Conservation (phyloP, 2,888 invertebrate species). For the Acrobasis suavella region DNA sequence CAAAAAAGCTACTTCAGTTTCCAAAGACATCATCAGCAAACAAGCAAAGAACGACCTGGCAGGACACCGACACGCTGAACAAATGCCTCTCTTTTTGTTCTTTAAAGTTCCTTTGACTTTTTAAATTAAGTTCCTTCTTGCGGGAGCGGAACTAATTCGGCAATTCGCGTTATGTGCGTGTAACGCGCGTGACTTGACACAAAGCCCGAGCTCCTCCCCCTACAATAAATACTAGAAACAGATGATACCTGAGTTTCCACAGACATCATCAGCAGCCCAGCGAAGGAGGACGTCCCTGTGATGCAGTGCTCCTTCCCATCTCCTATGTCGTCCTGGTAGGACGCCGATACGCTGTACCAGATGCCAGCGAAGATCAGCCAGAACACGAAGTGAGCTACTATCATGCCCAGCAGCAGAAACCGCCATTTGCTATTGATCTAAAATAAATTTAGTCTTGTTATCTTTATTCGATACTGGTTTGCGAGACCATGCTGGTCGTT, state of each 20-base stretch:
- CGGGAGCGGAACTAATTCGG: no score
- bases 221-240: not conserved
- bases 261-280: constrained; percentile 89
- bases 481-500: no score
- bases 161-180: no score
- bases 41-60: constrained; percentile 84
- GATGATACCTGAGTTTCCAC: constrained; percentile 90
- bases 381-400: constrained; percentile 85
- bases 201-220: no score
- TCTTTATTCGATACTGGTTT: no score
- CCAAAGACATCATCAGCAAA: constrained; percentile 91
- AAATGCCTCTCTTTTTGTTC: no score
- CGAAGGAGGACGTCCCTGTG: constrained; percentile 83
- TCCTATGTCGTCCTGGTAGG: constrained; percentile 90
- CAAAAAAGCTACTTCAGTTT: constrained; percentile 85
- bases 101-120: constrained; percentile 66
- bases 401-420: constrained; percentile 85
- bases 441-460: constrained; percentile 25
- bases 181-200: no score
- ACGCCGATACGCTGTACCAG: constrained; percentile 87
- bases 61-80: no score
- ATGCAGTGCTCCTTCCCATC: constrained; percentile 84
- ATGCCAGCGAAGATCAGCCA: constrained; percentile 91
- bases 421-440: constrained; percentile 89
- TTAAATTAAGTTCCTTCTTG: no score